Conservation (phyloP, 2,113 vertebrate species). For the Centropristis striata region DNA sequence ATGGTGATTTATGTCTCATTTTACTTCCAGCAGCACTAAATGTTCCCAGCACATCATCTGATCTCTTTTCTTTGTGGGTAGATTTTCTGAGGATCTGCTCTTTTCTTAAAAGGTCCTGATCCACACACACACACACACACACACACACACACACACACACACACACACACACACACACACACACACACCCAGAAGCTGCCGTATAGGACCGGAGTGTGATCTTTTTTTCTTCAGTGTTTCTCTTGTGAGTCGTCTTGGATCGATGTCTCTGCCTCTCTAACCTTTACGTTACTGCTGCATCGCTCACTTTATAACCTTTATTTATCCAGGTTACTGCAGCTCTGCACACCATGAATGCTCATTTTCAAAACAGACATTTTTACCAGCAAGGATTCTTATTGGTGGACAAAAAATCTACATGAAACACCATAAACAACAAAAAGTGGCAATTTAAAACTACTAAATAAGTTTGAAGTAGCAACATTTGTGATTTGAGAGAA, state of each 20-base stretch:
- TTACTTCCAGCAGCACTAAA: neutral
- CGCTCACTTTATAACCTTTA: neutral
- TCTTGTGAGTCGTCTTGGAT: conserved; percentile 6
- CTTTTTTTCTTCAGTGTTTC: neutral
- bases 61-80: neutral
- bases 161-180: neutral
- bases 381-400: neutral
- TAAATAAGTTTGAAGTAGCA: neutral
- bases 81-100: neutral
- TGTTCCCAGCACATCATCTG: neutral
- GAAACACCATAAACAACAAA: no score
- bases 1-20: no score
- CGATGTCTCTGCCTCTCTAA: conserved; percentile 5
- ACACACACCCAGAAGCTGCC: neutral
- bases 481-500: neutral
- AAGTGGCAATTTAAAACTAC: neutral
- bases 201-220: neutral
- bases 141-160: neutral
- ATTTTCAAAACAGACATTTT: neutral
- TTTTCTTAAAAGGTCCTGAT: neutral
- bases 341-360: neutral
- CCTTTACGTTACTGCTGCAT: conserved; percentile 24
- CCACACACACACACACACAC: neutral
- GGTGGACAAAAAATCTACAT: neutral
- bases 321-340: neutral